Conservation (phyloP, 1,140 invertebrate species). For the Drosophila erecta region DNA sequence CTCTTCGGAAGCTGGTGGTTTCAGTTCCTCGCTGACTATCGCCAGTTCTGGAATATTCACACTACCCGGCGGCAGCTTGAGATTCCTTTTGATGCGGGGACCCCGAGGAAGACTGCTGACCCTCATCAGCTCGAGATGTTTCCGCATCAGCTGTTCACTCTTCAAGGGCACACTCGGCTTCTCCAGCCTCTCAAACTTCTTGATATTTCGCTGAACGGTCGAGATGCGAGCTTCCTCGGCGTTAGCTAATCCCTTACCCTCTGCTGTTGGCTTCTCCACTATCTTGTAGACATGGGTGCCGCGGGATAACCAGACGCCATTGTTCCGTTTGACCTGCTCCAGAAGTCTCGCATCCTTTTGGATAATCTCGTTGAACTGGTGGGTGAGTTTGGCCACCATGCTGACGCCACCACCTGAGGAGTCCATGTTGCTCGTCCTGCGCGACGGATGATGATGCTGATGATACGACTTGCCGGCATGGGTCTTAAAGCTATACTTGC, state of each 20-base stretch:
- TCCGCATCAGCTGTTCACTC: conserved; percentile 67
- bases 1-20: conserved; percentile 11
- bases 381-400: conserved; percentile 85
- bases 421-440: conserved; percentile 38
- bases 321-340: conserved; percentile 83
- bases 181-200: conserved; percentile 84
- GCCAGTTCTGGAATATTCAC: conserved; percentile 15
- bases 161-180: conserved; percentile 84
- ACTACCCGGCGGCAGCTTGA: conserved; percentile 16
- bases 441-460: conserved; percentile 59
- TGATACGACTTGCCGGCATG: conserved; percentile 70
- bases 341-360: conserved; percentile 77
- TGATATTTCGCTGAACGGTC: conserved; percentile 84
- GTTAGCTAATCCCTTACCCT: conserved; percentile 4
- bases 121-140: conserved; percentile 63
- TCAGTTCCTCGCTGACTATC: conserved; percentile 56
- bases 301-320: conserved; percentile 71
- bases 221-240: conserved; percentile 37
- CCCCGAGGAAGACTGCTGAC: not conserved
- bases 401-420: conserved; percentile 29
- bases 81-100: conserved; percentile 8
- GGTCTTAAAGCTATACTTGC: conserved; percentile 84
- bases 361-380: conserved; percentile 85
- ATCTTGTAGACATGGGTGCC: conserved; percentile 79
- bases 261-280: conserved; percentile 47